phyloP scores from a whole-genome alignment of 2,888 invertebrate genomes.

The Harmothoe impar region DNA sequence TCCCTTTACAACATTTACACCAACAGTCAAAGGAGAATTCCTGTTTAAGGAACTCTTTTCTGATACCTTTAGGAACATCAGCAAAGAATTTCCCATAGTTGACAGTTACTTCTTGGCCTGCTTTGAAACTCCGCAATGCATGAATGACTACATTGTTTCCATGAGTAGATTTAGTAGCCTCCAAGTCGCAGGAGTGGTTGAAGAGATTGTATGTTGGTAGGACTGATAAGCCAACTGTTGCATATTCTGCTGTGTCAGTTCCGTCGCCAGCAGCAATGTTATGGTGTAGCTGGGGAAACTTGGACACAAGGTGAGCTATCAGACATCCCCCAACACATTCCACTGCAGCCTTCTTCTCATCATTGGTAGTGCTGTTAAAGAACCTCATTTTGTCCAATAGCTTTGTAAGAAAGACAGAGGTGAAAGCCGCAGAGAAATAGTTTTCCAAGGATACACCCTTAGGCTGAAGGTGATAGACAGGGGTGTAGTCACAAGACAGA shows the following conservation, averaged over 20 bases:
- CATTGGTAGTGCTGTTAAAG: constrained; percentile 69
- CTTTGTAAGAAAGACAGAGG: constrained; percentile 80
- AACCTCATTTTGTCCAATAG: constrained; percentile 74
- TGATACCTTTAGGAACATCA: too few relatives aligned
- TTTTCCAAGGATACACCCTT: constrained; percentile 86
- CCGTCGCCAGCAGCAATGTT: constrained; percentile 88
- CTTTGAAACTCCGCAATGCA: constrained; percentile 87
- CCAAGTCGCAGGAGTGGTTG: constrained; percentile 96
- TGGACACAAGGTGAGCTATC: constrained; percentile 87
- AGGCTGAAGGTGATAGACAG: constrained; percentile 89
- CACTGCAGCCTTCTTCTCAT: constrained; percentile 21
- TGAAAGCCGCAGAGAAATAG: constrained; percentile 87
- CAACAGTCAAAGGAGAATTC: constrained; percentile 92
- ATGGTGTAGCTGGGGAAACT: constrained; percentile 78
- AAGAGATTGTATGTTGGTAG: constrained; percentile 92
- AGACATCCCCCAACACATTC: constrained; percentile 87
- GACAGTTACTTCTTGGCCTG: constrained; percentile 86
- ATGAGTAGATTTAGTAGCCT: constrained; percentile 90
- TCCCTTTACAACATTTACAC: constrained; percentile 88
- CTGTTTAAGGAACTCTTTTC: too few relatives aligned
- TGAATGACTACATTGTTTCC: constrained; percentile 89
- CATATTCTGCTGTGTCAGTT: constrained; percentile 75
- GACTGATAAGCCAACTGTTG: constrained; percentile 76
- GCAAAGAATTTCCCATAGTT: background rate
- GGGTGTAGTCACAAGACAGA: constrained; percentile 83